A percentile compares a stretch with the other conserved stretches of the same genome.
phyloP scores from a whole-genome alignment of 64 coral and sea anemone species.

The Platygyra sinensis region DNA sequence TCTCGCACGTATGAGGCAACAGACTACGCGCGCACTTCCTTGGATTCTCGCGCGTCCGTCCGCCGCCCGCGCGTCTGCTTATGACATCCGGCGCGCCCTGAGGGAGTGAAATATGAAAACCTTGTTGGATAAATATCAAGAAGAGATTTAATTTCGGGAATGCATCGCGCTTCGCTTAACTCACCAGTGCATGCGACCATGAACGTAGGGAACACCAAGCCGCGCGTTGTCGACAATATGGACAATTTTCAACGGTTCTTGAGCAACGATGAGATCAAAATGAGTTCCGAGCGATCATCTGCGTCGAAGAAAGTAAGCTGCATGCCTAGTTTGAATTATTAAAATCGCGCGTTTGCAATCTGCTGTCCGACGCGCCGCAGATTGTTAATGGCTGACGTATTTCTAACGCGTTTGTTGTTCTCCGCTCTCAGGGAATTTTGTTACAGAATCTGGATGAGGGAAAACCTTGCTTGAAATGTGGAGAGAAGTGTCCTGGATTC shows the following conservation, averaged over 20 bases:
- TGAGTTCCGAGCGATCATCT: constrained; percentile 69
- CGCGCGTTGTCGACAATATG: not conserved
- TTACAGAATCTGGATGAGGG: constrained; percentile 87
- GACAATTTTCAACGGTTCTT: constrained; percentile 27
- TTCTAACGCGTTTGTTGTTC: not conserved
- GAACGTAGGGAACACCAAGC: not conserved
- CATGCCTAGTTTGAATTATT: constrained; percentile 15
- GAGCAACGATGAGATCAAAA: constrained; percentile 59
- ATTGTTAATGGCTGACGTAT: not conserved
- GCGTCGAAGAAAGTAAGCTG: constrained; percentile 74
- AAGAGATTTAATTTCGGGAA: constrained; percentile 39
- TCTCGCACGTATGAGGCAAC: not conserved
- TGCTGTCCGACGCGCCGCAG: not conserved
- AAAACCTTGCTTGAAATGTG: constrained; percentile 83
- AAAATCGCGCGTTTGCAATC: constrained; percentile 30
- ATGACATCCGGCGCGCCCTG: constrained; percentile 29
- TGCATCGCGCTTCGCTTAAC: constrained; percentile 35
- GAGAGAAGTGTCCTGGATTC: constrained; percentile 79
- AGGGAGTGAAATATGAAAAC: constrained; percentile 35
- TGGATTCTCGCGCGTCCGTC: constrained; percentile 31
- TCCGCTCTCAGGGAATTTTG: constrained; percentile 72
- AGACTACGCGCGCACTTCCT: not conserved
- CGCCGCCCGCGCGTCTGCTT: constrained; percentile 12
- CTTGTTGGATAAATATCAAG: constrained; percentile 32
- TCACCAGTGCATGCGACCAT: constrained; percentile 23